Evolutionary conservation across 1,140 invertebrate genomes (phyloP).

Genomic region (Reticulitermes speratus): DNA sequence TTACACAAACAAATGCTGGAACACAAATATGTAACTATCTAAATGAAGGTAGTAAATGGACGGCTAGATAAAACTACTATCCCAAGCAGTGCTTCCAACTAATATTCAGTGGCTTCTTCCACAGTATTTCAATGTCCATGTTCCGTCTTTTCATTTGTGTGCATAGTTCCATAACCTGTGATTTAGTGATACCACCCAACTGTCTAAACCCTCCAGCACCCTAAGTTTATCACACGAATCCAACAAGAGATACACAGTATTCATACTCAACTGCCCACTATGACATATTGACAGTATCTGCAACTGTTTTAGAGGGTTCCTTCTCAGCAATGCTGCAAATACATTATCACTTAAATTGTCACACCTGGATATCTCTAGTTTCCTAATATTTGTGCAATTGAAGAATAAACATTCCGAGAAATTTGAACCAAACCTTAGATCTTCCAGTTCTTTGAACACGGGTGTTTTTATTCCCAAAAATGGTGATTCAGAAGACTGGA

Average conservation of each 20-base stretch:
- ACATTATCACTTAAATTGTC: background rate
- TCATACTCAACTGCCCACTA: background rate
- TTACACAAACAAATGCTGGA: too few relatives aligned
- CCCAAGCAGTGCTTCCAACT: background rate
- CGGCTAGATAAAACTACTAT: too few relatives aligned
- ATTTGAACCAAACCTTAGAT: background rate
- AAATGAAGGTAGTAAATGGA: too few relatives aligned
- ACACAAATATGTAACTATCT: too few relatives aligned
- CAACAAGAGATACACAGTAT: background rate
- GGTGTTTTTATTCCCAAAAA: background rate
- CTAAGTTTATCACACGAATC: background rate
- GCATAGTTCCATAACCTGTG: background rate
- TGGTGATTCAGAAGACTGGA: background rate
- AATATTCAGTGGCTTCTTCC: constrained; percentile 1
- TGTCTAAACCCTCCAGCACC: background rate
- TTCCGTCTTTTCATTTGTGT: background rate
- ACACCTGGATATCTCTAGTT: background rate
- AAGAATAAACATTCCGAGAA: background rate
- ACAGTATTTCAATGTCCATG: background rate
- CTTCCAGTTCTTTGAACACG: background rate
- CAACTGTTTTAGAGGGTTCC: background rate
- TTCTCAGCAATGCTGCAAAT: background rate
- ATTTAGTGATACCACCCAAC: background rate
- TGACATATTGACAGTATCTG: background rate
- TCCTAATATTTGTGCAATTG: background rate